Conservation (phyloP, 2,797 vertebrate genomes). For the Enoplosus armatus region DNA sequence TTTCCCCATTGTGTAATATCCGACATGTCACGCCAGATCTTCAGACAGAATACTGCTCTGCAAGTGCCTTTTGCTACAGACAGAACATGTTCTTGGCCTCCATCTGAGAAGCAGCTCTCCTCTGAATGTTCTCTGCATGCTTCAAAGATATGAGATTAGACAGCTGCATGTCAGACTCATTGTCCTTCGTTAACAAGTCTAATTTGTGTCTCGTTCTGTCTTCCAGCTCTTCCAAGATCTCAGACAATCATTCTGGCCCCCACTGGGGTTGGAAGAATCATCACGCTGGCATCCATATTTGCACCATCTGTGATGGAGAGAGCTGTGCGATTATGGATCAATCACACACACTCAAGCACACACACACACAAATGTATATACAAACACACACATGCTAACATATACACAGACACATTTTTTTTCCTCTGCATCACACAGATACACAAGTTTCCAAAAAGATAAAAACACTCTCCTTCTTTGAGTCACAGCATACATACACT, state of each 20-base stretch:
- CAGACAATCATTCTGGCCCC: slow-evolving; percentile 80
- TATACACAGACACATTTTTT: slow-evolving; percentile 15
- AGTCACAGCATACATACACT: not conserved
- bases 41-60: slow-evolving; percentile 52
- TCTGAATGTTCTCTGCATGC: slow-evolving; percentile 72
- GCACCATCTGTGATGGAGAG: slow-evolving; percentile 82
- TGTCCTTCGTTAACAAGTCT: slow-evolving; percentile 84
- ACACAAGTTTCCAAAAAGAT: not conserved
- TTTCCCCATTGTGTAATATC: slow-evolving; percentile 60
- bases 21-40: slow-evolving; percentile 60
- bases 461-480: not conserved
- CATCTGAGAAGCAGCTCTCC: slow-evolving; percentile 53
- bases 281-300: slow-evolving; percentile 79
- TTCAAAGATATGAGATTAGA: slow-evolving; percentile 80
- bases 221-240: slow-evolving; percentile 80
- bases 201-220: slow-evolving; percentile 82
- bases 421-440: slow-evolving; percentile 14
- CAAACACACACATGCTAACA: slow-evolving; percentile 6
- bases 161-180: slow-evolving; percentile 82
- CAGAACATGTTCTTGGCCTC: slow-evolving; percentile 67
- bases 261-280: slow-evolving; percentile 78
- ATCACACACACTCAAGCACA: slow-evolving; percentile 31
- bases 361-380: not conserved
- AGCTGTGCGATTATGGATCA: slow-evolving; percentile 70
- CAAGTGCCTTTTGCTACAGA: slow-evolving; percentile 58